A percentile compares a stretch with the other conserved stretches of the same genome.
These are phyloP conservation scores for Heteromurus nitidus DNA, from an alignment of 2,888 invertebrate genomes.

Conservation along the genomic window DNA sequence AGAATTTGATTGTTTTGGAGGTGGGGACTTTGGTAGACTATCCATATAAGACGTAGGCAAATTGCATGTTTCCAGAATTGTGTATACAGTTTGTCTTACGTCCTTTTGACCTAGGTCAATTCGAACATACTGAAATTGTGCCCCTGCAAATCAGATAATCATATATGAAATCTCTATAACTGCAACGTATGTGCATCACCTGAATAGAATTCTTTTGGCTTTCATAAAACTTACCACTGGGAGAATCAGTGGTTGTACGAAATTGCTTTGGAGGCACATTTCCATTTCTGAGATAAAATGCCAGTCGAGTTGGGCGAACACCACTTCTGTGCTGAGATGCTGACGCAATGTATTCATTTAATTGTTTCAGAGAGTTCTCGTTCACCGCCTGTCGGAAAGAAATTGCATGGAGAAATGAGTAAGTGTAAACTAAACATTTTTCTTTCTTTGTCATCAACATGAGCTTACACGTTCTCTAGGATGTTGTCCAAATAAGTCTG, in stretches of 20 bases:
- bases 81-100: conserved; percentile 84
- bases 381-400: conserved; percentile 86
- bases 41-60: conserved; percentile 92
- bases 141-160: no score
- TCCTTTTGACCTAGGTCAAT: conserved; percentile 83
- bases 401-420: neutral
- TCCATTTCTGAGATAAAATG: conserved; percentile 85
- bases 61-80: conserved; percentile 87
- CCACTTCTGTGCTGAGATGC: conserved; percentile 78
- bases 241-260: neutral
- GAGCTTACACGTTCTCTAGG: conserved; percentile 88
- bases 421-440: neutral
- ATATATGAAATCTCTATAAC: no score
- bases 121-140: conserved; percentile 81
- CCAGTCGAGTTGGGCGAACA: conserved; percentile 80
- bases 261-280: conserved; percentile 51
- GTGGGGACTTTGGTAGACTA: conserved; percentile 75
- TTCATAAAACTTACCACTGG: neutral
- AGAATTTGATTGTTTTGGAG: conserved; percentile 12
- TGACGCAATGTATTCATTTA: conserved; percentile 87
- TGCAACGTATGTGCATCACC: no score
- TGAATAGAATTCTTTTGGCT: neutral
- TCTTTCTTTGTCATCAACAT: neutral
- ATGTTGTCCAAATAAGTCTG: conserved; percentile 94
- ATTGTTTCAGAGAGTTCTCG: conserved; percentile 90